Evolutionary conservation across 2,888 invertebrate genomes (phyloP).

Genomic region (Diploptera punctata): DNA sequence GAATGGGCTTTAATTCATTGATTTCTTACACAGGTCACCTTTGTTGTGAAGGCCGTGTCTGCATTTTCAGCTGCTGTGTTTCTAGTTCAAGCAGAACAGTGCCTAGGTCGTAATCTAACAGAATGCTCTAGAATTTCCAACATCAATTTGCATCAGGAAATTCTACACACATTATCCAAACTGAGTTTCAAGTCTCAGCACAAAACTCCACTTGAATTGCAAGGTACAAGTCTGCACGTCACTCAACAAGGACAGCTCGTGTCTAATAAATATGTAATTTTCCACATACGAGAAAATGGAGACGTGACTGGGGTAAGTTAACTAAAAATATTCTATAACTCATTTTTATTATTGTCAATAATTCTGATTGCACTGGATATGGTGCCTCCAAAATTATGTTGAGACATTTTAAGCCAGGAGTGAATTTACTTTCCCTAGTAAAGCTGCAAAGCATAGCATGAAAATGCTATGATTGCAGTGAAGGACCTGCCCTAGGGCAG

Average conservation of each 20-base stretch:
- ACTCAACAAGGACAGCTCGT: constrained; percentile 46
- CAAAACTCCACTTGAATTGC: constrained; percentile 45
- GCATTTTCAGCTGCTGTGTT: constrained; percentile 52
- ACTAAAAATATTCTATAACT: no score
- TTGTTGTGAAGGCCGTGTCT: constrained; percentile 50
- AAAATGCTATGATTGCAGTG: no score
- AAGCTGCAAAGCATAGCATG: no score
- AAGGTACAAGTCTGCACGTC: constrained; percentile 46
- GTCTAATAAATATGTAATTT: constrained; percentile 45
- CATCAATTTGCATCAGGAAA: constrained; percentile 42
- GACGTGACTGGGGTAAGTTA: constrained; percentile 36
- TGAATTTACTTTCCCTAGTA: no score
- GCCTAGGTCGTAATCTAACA: constrained; percentile 19
- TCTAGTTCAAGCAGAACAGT: constrained; percentile 46
- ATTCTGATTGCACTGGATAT: no score
- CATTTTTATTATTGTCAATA: no score
- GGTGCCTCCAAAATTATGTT: no score
- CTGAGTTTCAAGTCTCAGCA: constrained; percentile 44
- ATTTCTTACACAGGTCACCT: constrained; percentile 32
- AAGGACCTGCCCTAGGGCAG: no score
- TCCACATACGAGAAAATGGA: constrained; percentile 39
- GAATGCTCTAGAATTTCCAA: constrained; percentile 20
- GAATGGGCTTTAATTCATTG: no score
- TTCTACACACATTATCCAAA: constrained; percentile 43
- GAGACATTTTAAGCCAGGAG: no score